phyloP scores from a whole-genome alignment of 2,888 invertebrate genomes.

The Hirtodrosophila confusa region DNA sequence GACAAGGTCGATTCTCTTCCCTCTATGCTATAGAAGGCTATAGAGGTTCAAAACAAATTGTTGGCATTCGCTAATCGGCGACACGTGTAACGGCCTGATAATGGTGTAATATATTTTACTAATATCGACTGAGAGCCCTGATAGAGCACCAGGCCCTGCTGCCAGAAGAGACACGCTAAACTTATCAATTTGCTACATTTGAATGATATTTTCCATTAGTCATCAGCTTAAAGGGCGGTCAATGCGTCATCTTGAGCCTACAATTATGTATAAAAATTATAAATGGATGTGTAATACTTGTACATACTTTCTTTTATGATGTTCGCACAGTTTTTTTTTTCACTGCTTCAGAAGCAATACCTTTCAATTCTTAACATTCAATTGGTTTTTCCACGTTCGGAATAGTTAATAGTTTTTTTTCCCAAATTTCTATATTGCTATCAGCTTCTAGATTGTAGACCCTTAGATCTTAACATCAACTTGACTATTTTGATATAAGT shows the following conservation, averaged over 20 bases:
- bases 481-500: no score
- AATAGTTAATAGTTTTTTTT: no score
- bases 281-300: no score
- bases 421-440: no score
- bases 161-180: not conserved
- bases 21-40: not conserved
- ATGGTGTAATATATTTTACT: slow-evolving; percentile 13
- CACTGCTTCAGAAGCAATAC: no score
- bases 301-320: no score
- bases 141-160: not conserved
- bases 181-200: slow-evolving; percentile 9
- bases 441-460: no score
- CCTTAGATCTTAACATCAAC: no score
- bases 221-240: slow-evolving; percentile 1
- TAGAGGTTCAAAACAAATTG: slow-evolving; percentile 5
- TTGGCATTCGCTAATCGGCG: slow-evolving; percentile 57
- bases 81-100: slow-evolving; percentile 67
- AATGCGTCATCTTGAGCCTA: slow-evolving; percentile 1
- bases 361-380: no score
- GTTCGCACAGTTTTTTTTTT: no score
- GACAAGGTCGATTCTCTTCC: slow-evolving; percentile 39
- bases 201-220: not conserved
- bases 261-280: no score
- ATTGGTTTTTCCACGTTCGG: no score
- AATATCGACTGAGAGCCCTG: not conserved